These are phyloP conservation scores for Pachymerium ferrugineum DNA, from an alignment of 2,888 invertebrate species.

Conservation along the genomic window DNA sequence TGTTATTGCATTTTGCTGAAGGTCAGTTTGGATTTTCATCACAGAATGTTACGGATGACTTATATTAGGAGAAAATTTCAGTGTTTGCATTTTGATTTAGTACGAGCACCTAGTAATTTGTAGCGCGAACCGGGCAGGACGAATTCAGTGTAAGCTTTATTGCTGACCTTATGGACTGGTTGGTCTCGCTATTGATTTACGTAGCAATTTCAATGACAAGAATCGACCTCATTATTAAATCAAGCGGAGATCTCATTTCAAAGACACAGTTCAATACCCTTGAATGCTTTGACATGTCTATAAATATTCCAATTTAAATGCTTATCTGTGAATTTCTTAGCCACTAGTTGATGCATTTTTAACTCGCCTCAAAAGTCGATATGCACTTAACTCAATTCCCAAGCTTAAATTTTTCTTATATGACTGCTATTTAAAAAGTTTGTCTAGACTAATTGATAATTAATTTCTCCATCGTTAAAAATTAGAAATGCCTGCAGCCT, in stretches of 20 bases:
- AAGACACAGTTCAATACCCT: not conserved
- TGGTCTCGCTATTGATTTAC: not conserved
- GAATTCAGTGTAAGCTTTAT: not conserved
- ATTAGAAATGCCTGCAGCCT: not conserved
- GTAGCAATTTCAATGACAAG: not conserved
- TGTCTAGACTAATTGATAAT: not conserved
- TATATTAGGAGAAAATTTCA: no score
- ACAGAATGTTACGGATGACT: no score
- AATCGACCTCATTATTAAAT: constrained; percentile 8
- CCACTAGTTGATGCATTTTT: no score
- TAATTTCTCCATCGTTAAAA: not conserved
- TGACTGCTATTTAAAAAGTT: no score
- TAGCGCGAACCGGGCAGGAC: not conserved
- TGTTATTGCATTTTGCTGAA: no score
- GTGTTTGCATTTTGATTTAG: no score
- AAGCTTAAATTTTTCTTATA: not conserved
- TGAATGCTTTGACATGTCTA: not conserved
- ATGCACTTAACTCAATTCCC: not conserved
- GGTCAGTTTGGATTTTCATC: no score
- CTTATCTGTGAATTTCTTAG: not conserved
- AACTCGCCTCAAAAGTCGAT: not conserved
- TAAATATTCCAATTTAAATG: not conserved
- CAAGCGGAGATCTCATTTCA: not conserved
- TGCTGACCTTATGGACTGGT: not conserved
- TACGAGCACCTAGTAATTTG: no score